Evolutionary conservation across 1,140 invertebrate species (phyloP).

Genomic region (Branchinecta lindahli): DNA sequence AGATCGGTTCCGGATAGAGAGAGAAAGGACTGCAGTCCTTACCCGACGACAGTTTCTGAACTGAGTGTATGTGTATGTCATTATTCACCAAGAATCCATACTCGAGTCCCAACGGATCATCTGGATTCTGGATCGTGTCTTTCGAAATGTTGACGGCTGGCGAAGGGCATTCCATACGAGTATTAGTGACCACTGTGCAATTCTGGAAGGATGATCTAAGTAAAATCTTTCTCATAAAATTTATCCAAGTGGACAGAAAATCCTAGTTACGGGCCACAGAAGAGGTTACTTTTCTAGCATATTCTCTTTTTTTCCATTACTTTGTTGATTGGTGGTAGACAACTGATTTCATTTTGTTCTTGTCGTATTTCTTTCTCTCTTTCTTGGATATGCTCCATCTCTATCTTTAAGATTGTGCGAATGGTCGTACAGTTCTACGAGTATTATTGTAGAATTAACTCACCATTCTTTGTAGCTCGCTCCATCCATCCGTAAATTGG

Average conservation of each 20-base stretch:
- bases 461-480: no score
- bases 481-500: no score
- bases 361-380: no score
- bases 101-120: slow-evolving; percentile 56
- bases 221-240: slow-evolving; percentile 15
- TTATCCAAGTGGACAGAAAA: slow-evolving; percentile 5
- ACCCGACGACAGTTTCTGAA: slow-evolving; percentile 56
- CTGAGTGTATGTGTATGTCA: slow-evolving; percentile 60
- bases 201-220: slow-evolving; percentile 32
- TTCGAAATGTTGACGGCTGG: slow-evolving; percentile 40
- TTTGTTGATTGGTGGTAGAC: no score
- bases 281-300: no score
- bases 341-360: no score
- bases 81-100: slow-evolving; percentile 94
- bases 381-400: no score
- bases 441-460: no score
- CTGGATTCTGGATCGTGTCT: slow-evolving; percentile 26
- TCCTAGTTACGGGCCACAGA: no score
- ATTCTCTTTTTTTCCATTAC: no score
- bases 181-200: slow-evolving; percentile 56
- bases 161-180: slow-evolving; percentile 70
- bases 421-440: no score
- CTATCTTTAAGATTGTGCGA: no score
- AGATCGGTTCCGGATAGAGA: slow-evolving; percentile 83
- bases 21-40: slow-evolving; percentile 47